Evolutionary conservation across 2,888 invertebrate species (phyloP), one percentile per base, ranked within the genome.

Genomic region (Epistrophe eligans): DNA sequence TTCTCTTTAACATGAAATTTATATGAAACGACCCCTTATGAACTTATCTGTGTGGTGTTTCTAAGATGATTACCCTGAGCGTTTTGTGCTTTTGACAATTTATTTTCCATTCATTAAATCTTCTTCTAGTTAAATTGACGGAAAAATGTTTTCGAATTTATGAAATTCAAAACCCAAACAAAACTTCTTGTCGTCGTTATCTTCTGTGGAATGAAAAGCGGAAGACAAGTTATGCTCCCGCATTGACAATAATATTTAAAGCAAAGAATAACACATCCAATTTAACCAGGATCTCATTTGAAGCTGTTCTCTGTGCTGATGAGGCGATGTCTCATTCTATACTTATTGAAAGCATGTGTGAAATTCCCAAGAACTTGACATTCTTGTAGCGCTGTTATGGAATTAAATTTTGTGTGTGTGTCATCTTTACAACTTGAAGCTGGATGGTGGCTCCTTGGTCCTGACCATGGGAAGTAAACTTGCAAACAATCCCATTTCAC

Each of bases 111-210:
- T 60, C 60, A 77, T 77, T 80, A 66, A 66, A 72, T 72, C 45
- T 72, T 11, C 17, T 58, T 11, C 17, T 40, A 67, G 72, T 77
- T 48, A 77, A 84, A 72, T 72, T 24, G 80, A 55, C 52, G 50
- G 66, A 45, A 80, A 80, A 50, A 64, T 64, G 43, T 66, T 45
- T 66, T 48, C 3, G 24, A 48, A 80, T 77, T 67, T 84, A 80
- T 76, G 64, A 72, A 79, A 66, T 76, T 76, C 35, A 72, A 74
- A 57, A 32, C 38, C 38, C 11, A 64, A 48, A 28, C 43, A 66
- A 24, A 45, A 24, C 2, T 55, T 15, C 28, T 55, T 8, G 28
- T 32, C 28, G 28, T 55, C 28, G 32, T 32, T 32, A n/a, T 17
- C 0, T 57, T 57, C 32, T 19, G 24, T 8, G 35, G 35, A 4